These are phyloP conservation scores for Metacarcinus magister DNA, from an alignment of 2,888 invertebrate genomes.

Conservation along the genomic window DNA sequence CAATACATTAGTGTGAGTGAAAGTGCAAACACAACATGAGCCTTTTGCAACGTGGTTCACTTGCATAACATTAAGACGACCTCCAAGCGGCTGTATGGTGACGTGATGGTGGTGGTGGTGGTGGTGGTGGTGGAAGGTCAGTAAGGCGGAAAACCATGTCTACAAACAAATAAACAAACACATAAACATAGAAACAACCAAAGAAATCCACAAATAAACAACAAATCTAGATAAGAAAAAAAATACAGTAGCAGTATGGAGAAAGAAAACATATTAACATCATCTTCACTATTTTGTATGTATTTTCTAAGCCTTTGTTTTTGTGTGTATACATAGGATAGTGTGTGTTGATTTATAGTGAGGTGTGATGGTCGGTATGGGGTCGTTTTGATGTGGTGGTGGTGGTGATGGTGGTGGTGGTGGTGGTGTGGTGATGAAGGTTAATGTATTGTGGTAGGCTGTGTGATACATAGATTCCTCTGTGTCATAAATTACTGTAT, in stretches of 20 bases:
- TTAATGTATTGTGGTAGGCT: neutral
- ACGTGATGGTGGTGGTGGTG: conserved; percentile 33
- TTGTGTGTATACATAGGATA: too few species aligned
- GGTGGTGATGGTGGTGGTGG: conserved; percentile 7
- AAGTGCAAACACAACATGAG: conserved; percentile 34
- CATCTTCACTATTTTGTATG: too few species aligned
- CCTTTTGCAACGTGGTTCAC: conserved; percentile 10
- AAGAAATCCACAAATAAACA: neutral
- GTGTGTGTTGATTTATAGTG: too few species aligned
- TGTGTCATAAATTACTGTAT: neutral
- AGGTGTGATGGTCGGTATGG: too few species aligned
- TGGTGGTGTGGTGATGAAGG: neutral
- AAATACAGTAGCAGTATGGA: neutral
- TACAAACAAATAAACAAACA: neutral
- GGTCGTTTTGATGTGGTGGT: neutral
- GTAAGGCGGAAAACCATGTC: too few species aligned
- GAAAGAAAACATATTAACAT: too few species aligned
- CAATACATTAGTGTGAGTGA: conserved; percentile 17
- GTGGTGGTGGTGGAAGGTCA: neutral
- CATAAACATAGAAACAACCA: too few species aligned
- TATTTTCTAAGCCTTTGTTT: too few species aligned
- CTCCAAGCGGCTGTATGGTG: conserved; percentile 29
- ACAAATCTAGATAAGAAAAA: neutral
- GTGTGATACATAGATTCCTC: neutral
- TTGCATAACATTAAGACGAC: conserved; percentile 45